Conservation (phyloP, 2,113 vertebrate genomes). For the Labeo catla region DNA sequence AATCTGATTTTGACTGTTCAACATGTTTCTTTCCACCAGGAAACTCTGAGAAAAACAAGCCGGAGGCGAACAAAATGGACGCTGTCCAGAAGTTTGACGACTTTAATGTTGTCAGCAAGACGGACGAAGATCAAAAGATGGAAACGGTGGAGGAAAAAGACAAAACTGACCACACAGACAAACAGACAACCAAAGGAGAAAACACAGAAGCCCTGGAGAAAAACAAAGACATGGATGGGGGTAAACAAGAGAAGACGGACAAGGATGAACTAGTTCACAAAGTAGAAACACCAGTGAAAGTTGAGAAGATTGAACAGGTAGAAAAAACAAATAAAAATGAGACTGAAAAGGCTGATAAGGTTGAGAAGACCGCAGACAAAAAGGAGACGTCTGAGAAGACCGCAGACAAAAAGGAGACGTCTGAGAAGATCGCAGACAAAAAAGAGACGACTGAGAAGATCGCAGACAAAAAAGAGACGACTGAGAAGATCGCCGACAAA, state of each 20-base stretch:
- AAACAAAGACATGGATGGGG: slow-evolving; percentile 33
- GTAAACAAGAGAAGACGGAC: slow-evolving; percentile 15
- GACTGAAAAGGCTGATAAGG: slow-evolving; percentile 47
- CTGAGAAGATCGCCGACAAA: slow-evolving; percentile 51
- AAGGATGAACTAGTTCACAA: slow-evolving; percentile 47
- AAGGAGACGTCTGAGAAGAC: slow-evolving; percentile 41
- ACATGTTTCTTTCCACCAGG: slow-evolving; percentile 49
- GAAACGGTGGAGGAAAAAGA: slow-evolving; percentile 39
- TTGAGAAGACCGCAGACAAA: slow-evolving; percentile 57
- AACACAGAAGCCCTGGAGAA: slow-evolving; percentile 26
- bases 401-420: slow-evolving; percentile 45
- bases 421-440: slow-evolving; percentile 51
- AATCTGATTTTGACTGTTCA: not conserved
- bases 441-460: slow-evolving; percentile 41
- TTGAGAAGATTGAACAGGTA: slow-evolving; percentile 49
- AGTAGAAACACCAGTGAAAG: slow-evolving; percentile 47
- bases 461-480: slow-evolving; percentile 46
- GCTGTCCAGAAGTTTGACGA: slow-evolving; percentile 50
- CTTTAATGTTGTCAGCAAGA: slow-evolving; percentile 32
- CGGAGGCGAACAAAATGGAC: slow-evolving; percentile 59
- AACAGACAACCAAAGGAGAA: slow-evolving; percentile 35
- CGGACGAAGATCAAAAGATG: slow-evolving; percentile 38
- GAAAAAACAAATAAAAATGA: slow-evolving; percentile 23
- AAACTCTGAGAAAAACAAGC: slow-evolving; percentile 62
- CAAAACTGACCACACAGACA: slow-evolving; percentile 40